Evolutionary conservation across 2,888 invertebrate species (phyloP), one percentile per base, ranked within the genome.

Genomic region (Spisula solida): DNA sequence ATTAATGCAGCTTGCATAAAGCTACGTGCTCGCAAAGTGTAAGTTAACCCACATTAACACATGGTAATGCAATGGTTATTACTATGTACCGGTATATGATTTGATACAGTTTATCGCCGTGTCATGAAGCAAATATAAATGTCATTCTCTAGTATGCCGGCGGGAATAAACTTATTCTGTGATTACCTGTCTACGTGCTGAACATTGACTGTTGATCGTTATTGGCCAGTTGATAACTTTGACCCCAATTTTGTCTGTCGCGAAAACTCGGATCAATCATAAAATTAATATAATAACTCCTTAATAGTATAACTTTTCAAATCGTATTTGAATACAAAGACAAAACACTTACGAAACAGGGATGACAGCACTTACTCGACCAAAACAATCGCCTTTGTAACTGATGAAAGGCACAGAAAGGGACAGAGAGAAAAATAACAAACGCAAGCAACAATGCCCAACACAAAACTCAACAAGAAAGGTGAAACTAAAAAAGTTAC

Each of bases 71-170:
- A 56, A 56, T 6, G 6, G n/a, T 56, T 56, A 56, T 56, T 56
- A n/a, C 56, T n/a, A 41, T 41, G 41, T 8, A n/a, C n/a, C n/a
- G n/a, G n/a, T n/a, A 41, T 41, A 41, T 41, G 56, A 20, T 56
- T n/a, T 56, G 20, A 56, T 56, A 4, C 56, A n/a, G 41, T 41
- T 41, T 41, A 56, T 56, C 56, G 14, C 55, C n/a, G 6, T 56
- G 56, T 56, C 56, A 56, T n/a, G 56, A 18, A n/a, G n/a, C 56
- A n/a, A 56, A 56, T n/a, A 56, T 56, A n/a, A 56, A 56, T 56
- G 56, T 56, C 56, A 56, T 18, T 56, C n/a, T 6, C 18, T 6
- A 18, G n/a, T 56, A n/a, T 56, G 56, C 56, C 56, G n/a, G 56
- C 56, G 56, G 56, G 56, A 20, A 56, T 56, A n/a, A 56, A 4